Base-by-base conservation (phyloP, 2,888 invertebrate genomes). In the Lepidonotus clava region DNA sequence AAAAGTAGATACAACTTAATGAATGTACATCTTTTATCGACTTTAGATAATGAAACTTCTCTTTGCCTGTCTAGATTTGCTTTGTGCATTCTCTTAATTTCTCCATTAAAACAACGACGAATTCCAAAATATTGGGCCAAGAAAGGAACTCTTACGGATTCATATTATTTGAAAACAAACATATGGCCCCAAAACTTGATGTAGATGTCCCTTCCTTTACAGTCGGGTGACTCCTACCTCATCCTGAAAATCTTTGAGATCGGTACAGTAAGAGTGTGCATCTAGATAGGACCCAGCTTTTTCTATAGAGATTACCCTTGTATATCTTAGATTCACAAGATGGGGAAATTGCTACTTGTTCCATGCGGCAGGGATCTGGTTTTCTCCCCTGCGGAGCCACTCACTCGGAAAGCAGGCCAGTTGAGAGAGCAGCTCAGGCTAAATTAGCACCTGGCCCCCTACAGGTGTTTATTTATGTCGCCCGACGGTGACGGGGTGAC, bases 401-500 rank as follows among this genome's bases (percentile, higher is more conserved):
- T 61, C 61, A 61, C 11, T 61, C 61, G 61, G 24, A 61, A 61
- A 61, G 61, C 1, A 46, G 28, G 61, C 24, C 28, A 28, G 5
- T 61, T 14, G 61, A 11, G 11, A 32, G 24, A n/a, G 61, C 61
- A 24, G 61, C 0, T 32, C 28, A 32, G 11, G 61, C 28, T 61
- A 61, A 61, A 61, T 61, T 61, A 61, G 28, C 61, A 61, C 61
- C 61, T 61, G 61, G 61, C 11, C 61, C n/a, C n/a, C n/a, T n/a
- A 24, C 61, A 61, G 61, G 61, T 61, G 61, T 61, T 61, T 61
- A 61, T 61, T 61, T 61, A 61, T 61, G 61, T 61, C 61, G 61
- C 61, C 21, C n/a, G 61, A 11, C 28, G 28, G 61, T 61, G 61
- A 61, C 61, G 61, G 24, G 61, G 28, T 61, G 61, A 56, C 56